Percentiles rank a stretch among this genome's conserved stretches.
Conservation (phyloP, 2,113 vertebrate genomes). For the Pontoporia blainvillei region DNA sequence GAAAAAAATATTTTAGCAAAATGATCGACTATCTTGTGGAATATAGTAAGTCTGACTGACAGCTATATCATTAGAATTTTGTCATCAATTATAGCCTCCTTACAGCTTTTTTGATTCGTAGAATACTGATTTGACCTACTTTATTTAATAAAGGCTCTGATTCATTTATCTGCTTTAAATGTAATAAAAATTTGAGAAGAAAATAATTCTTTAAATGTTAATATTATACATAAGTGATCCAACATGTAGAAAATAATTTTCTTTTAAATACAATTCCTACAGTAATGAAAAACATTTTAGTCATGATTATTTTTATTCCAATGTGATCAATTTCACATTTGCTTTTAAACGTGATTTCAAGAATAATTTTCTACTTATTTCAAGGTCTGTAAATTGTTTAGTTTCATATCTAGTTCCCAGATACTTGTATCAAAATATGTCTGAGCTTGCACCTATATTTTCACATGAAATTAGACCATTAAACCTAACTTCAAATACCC, state of each 20-base stretch:
- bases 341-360: constrained; percentile 31
- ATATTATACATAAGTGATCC: background rate
- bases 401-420: constrained; percentile 56
- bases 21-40: background rate
- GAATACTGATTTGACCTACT: background rate
- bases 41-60: background rate
- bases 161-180: constrained; percentile 20
- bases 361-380: constrained; percentile 57
- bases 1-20: constrained; percentile 1
- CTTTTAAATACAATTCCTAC: constrained; percentile 37
- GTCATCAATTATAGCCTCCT: background rate
- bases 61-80: constrained; percentile 13
- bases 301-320: constrained; percentile 55
- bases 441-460: constrained; percentile 62
- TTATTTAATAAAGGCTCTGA: background rate
- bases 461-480: constrained; percentile 57
- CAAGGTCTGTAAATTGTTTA: constrained; percentile 49
- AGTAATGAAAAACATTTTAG: constrained; percentile 24
- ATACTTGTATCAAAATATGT: constrained; percentile 62
- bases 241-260: constrained; percentile 37
- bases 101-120: background rate
- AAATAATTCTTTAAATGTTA: constrained; percentile 30
- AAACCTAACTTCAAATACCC: constrained; percentile 16
- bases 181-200: constrained; percentile 4
- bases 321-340: constrained; percentile 49